Evolutionary conservation across 2,797 vertebrate genomes (phyloP).

Genomic region (Ispidina picta): DNA sequence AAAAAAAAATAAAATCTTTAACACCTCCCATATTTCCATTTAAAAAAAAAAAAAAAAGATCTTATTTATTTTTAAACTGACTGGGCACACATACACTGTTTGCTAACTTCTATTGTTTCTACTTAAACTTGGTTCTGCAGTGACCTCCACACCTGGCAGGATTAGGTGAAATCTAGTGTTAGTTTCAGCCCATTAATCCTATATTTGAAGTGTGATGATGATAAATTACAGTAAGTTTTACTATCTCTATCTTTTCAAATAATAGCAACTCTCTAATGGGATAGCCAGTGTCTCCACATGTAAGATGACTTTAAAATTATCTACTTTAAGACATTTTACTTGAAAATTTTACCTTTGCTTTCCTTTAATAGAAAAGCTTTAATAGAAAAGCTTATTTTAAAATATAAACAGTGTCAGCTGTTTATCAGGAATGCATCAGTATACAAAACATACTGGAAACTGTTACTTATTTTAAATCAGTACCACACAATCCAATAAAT

Average conservation of each 20-base stretch:
- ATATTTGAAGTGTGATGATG: neutral
- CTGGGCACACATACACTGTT: neutral
- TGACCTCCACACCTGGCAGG: neutral
- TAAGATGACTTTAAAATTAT: neutral
- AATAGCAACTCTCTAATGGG: neutral
- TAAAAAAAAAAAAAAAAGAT: neutral
- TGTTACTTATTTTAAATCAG: neutral
- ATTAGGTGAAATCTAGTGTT: neutral
- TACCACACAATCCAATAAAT: neutral
- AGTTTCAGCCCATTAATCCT: neutral
- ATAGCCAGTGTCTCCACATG: neutral
- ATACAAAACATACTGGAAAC: neutral
- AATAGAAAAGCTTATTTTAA: neutral
- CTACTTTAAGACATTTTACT: neutral
- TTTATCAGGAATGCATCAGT: neutral
- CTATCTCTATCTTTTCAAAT: neutral
- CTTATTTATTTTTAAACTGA: neutral
- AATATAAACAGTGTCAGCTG: neutral
- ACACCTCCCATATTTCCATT: neutral
- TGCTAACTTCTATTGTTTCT: neutral
- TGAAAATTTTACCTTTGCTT: neutral
- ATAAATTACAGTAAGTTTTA: neutral
- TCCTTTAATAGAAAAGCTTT: neutral
- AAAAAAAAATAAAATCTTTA: neutral
- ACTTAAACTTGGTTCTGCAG: neutral